Percentiles rank a stretch among this genome's conserved stretches.
Conservation (phyloP, 2,888 invertebrate species). For the Theodoxus fluviatilis region DNA sequence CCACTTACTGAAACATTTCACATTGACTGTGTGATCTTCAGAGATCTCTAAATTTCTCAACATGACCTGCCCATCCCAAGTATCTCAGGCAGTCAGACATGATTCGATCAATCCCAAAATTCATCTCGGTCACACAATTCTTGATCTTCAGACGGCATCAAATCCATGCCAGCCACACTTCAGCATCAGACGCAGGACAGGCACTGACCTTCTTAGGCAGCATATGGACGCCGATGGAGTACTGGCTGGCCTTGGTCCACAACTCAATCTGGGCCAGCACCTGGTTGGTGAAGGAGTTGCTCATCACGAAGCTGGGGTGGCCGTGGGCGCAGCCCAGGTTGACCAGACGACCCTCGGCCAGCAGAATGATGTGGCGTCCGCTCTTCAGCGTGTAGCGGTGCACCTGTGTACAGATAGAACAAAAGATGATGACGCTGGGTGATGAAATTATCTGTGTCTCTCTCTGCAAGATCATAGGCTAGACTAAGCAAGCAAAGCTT, state of each 20-base stretch:
- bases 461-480: too few species aligned
- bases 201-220: constrained; percentile 83
- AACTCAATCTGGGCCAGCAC: constrained; percentile 98
- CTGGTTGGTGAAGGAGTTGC: constrained; percentile 98
- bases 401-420: constrained; percentile 65
- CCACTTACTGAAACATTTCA: too few species aligned
- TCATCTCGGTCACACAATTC: too few species aligned
- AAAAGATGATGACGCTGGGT: not conserved
- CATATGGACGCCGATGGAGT: constrained; percentile 89
- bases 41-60: too few species aligned
- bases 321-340: constrained; percentile 99
- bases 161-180: too few species aligned
- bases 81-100: too few species aligned
- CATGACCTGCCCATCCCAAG: too few species aligned
- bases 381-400: constrained; percentile 89
- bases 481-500: too few species aligned
- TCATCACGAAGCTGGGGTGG: constrained; percentile 99
- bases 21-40: too few species aligned
- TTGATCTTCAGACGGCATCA: too few species aligned
- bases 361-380: constrained; percentile 90
- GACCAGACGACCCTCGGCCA: constrained; percentile 95
- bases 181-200: not conserved
- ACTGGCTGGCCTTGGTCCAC: constrained; percentile 87
- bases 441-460: too few species aligned
- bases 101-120: too few species aligned